Evolutionary conservation across 2,888 invertebrate species (phyloP), one percentile per base, ranked within the genome.

Genomic region (Opisthograptis luteolata): DNA sequence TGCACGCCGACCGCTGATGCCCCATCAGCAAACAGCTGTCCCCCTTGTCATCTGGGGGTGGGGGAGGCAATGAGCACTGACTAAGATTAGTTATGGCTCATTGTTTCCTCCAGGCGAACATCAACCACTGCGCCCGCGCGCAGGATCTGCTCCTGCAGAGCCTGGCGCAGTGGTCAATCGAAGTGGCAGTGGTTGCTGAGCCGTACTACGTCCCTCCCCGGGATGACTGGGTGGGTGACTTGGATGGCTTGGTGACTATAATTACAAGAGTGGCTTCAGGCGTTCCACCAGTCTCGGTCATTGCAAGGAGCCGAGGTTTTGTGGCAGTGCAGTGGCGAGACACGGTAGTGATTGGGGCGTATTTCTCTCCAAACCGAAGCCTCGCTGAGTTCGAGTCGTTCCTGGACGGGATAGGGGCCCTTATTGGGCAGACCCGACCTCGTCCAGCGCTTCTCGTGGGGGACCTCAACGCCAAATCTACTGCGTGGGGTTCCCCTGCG

Each of bases 41-140:
- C 22, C 22, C 7, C 22, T 2, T 6, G 2, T 7, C 4, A 3
- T 7, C 4, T 22, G 2, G 24, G 28, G 6, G 30, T 5, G 3
- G 37, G 32, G 12, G 24, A 14, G 37, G 31, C 7, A 9, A 24
- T 15, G 24, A 31, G 15, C 9, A 3, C 5, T 3, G 15, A 7
- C 13, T 10, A 22, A n/a, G 3, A 6, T 7, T 28, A 35, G n/a
- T 12, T 36, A 36, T 24, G 36, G 24, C n/a, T 14, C 25, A 24
- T 20, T 20, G 12, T 7, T 8, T 46, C 2, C 25, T 46, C 5
- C 59, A 59, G 40, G 47, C 43, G 35, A 62, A 62, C 7, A 22
- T 59, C 12, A 62, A 62, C 32, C 60, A 60, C 53, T 53, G 32
- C 15, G 50, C 54, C 19, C 28, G 34, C 7, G 57, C 60, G 30